Evolutionary conservation across 2,113 vertebrate genomes (phyloP).

Genomic region (Aplodontia rufa): DNA sequence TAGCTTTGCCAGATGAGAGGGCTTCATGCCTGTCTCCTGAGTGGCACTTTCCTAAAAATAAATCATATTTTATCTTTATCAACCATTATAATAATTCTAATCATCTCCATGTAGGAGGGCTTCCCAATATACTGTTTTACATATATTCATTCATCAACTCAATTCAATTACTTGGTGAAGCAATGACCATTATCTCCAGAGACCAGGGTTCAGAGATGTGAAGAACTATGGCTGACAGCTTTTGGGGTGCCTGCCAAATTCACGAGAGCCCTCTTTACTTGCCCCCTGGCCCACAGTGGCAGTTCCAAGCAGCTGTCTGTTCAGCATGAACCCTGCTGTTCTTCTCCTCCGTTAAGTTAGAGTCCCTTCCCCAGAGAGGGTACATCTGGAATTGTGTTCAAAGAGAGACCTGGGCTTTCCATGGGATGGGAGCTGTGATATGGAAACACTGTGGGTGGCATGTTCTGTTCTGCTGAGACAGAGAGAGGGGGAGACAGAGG

Average conservation of each 20-base stretch:
- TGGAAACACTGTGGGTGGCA: background rate
- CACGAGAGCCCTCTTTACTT: background rate
- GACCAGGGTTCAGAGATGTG: background rate
- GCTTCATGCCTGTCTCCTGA: background rate
- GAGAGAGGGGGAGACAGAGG: background rate
- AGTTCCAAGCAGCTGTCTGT: background rate
- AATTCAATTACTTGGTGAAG: background rate
- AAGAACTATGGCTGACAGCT: background rate
- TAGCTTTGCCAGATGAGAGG: background rate
- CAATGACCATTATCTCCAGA: background rate
- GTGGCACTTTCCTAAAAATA: background rate
- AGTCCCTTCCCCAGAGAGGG: background rate
- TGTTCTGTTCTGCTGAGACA: background rate
- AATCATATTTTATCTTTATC: background rate
- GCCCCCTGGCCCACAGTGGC: background rate
- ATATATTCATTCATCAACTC: background rate
- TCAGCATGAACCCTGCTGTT: background rate
- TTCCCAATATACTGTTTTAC: background rate
- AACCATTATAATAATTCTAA: background rate
- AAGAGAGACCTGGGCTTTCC: background rate
- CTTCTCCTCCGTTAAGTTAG: background rate
- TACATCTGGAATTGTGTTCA: background rate
- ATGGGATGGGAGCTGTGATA: background rate
- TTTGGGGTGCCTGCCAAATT: background rate
- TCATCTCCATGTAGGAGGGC: background rate